Evolutionary conservation across 2,888 invertebrate species (phyloP).

Genomic region (Muscina levida): DNA sequence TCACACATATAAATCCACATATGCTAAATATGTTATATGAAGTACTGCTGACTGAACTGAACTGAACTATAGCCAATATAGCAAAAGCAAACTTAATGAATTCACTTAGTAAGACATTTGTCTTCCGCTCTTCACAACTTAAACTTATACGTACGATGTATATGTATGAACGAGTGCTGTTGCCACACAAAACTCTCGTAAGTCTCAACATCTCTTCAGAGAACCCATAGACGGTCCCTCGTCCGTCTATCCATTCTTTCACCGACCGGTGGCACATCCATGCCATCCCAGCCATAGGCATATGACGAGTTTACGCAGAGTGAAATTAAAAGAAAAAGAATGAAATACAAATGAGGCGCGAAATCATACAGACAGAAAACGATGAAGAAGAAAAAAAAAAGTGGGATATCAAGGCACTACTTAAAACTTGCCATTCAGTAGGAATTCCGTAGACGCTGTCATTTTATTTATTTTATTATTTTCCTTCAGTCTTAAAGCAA

Average conservation of each 20-base stretch:
- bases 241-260: not conserved
- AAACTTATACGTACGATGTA: conserved; percentile 17
- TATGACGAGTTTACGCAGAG: not conserved
- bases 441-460: conserved; percentile 35
- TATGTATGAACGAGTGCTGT: not conserved
- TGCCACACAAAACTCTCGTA: conserved; percentile 9
- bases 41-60: not conserved
- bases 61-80: conserved; percentile 50
- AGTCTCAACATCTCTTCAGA: conserved; percentile 12
- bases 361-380: conserved; percentile 57
- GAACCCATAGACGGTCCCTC: not conserved
- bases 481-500: not conserved
- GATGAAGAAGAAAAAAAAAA: not conserved
- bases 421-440: conserved; percentile 16
- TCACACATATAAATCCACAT: conserved; percentile 66
- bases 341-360: conserved; percentile 53
- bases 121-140: conserved; percentile 64
- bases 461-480: too few relatives aligned
- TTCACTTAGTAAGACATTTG: conserved; percentile 69
- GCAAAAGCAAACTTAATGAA: conserved; percentile 63
- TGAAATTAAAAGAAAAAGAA: not conserved
- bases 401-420: not conserved
- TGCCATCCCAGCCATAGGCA: conserved; percentile 15
- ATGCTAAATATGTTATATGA: not conserved
- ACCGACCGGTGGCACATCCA: not conserved